Evolutionary conservation across 2,797 vertebrate genomes (phyloP).

Genomic region (Hipposideros larvatus): DNA sequence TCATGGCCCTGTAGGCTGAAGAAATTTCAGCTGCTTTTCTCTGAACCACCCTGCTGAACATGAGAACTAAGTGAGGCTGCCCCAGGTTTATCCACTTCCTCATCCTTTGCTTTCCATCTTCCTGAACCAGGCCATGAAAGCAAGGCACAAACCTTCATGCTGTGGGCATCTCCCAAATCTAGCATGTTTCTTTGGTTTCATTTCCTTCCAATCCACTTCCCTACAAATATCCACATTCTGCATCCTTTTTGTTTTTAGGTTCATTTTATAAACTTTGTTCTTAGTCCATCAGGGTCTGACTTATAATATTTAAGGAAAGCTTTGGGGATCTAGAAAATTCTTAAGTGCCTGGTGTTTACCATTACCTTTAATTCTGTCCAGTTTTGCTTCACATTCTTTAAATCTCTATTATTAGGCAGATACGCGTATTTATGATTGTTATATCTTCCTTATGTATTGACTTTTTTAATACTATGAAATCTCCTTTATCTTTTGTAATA

Average conservation of each 20-base stretch:
- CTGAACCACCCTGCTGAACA: neutral
- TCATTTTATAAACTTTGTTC: conserved; percentile 13
- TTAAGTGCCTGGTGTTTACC: neutral
- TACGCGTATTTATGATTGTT: neutral
- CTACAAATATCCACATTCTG: neutral
- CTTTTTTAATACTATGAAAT: neutral
- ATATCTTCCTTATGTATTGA: neutral
- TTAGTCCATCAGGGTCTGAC: neutral
- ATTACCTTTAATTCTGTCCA: conserved; percentile 4
- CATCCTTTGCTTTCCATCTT: neutral
- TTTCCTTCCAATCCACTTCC: neutral
- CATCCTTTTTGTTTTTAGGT: neutral
- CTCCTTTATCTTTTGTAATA: neutral
- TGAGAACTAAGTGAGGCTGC: neutral
- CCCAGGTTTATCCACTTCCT: neutral
- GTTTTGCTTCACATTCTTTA: neutral
- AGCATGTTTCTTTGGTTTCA: neutral
- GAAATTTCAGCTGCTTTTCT: neutral
- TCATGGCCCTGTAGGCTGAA: neutral
- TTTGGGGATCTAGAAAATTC: neutral
- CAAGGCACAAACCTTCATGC: neutral
- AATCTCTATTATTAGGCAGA: neutral
- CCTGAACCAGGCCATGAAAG: neutral
- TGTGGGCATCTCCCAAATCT: neutral
- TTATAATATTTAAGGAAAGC: conserved; percentile 25